phyloP scores from a whole-genome alignment of 2,888 invertebrate genomes.

The Lasioglossum calceatum region DNA sequence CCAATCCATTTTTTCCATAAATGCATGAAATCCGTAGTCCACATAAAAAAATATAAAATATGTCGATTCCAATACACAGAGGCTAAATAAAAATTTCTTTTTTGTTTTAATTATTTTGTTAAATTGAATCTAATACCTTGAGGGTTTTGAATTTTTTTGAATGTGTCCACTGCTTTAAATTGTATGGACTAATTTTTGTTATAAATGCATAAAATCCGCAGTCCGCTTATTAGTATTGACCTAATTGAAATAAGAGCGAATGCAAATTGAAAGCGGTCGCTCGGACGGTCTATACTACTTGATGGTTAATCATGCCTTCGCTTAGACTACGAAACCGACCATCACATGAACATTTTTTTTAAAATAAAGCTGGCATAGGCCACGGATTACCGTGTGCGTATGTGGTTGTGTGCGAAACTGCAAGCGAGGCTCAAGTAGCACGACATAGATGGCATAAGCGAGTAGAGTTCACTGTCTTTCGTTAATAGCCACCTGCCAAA shows the following conservation, averaged over 20 bases:
- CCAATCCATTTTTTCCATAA: too few species aligned
- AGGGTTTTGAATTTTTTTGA: too few species aligned
- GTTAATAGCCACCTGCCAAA: conserved; percentile 39
- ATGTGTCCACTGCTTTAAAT: too few species aligned
- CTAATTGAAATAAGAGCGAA: neutral
- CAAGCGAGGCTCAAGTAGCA: neutral
- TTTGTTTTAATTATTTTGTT: too few species aligned
- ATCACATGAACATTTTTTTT: neutral
- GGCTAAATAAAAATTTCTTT: too few species aligned
- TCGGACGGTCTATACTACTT: neutral
- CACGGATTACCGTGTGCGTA: neutral
- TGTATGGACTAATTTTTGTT: too few species aligned
- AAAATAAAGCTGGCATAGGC: neutral
- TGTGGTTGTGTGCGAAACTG: neutral
- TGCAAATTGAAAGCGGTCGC: neutral
- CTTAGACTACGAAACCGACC: neutral
- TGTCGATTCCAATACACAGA: too few species aligned
- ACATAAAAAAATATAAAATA: too few species aligned
- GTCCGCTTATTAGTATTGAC: neutral
- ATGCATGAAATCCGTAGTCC: too few species aligned
- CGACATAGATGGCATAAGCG: conserved; percentile 16
- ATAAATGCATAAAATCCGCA: neutral
- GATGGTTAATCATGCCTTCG: neutral
- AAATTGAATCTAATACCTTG: too few species aligned
- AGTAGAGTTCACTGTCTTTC: conserved; percentile 15